phyloP scores from a whole-genome alignment of 1,140 invertebrate genomes.

The Cryptotermes secundus region DNA sequence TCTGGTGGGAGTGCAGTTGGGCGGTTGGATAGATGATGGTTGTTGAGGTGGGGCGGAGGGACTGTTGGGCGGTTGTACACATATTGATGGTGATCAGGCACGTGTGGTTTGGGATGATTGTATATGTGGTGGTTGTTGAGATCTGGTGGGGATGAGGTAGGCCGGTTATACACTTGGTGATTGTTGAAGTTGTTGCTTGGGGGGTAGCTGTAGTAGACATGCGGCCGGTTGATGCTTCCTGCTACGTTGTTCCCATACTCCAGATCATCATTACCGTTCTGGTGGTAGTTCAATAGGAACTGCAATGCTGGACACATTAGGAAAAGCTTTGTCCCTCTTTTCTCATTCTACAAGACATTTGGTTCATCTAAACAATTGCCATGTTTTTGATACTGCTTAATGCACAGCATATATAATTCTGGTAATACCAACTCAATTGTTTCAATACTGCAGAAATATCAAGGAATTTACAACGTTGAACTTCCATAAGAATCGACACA shows the following conservation, averaged over 20 bases:
- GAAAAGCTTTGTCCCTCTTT: no score
- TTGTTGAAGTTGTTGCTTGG: background rate
- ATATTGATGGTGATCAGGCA: background rate
- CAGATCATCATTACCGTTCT: background rate
- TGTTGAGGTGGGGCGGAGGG: background rate
- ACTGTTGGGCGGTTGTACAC: background rate
- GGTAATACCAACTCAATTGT: no score
- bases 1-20: background rate
- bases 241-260: slow-evolving; percentile 5
- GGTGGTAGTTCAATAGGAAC: slow-evolving; percentile 25
- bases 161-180: background rate
- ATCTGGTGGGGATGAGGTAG: background rate
- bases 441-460: no score
- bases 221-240: slow-evolving; percentile 15
- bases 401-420: no score
- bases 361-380: no score
- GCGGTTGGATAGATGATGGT: background rate
- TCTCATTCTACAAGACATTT: no score
- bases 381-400: no score
- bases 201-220: slow-evolving; percentile 21
- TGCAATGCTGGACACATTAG: slow-evolving; percentile 22
- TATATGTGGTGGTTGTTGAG: background rate
- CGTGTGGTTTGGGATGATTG: background rate
- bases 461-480: no score
- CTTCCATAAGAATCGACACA: no score